Base-by-base conservation (phyloP, 2,113 vertebrate genomes). In the Thunnus maccoyii region DNA sequence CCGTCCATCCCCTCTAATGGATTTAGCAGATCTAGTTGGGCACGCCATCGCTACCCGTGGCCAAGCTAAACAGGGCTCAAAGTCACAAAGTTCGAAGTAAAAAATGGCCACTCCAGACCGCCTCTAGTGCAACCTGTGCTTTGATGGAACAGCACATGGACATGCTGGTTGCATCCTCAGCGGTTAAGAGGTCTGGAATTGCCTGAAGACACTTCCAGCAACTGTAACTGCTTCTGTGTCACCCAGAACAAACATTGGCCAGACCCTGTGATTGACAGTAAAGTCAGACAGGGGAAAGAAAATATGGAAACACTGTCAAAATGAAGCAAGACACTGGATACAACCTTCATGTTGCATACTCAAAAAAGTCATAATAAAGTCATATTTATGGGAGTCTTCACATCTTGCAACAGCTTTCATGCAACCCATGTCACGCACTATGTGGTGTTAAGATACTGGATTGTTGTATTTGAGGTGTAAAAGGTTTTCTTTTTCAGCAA, bases 11-110 rank as follows among this genome's bases (percentile, higher is more conserved):
- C 76, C 69, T 76, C 71, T 94, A 94, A 95, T 95, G 91, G 90
- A 83, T 91, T 85, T 86, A 91, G 87, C 93, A 95, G 93, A 89
- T 82, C 50, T 50, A 60, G 73, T 60, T 57, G 88, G 91, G 89
- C 88, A 93, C 64, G 78, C 87, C 72, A 88, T 68, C 62, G 74
- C 76, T 72, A 82, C 61, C 66, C 60, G 5, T 48, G 80, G 90
- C 92, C 93, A 94, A 94, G 75, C 86, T 82, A 94, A 95, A 94
- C 85, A 93, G 77, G 78, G 86, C 88, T 80, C 70, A 91, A 79
- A 91, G 86, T 90, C 88, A 86, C 76, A 5, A 64, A 91, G 81
- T 73, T 84, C 72, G 67, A 63, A 65, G 51, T 48, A 61, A 88
- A 87, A 83, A 82, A 64, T 0, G 71, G 70, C 80, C 70, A 66